A percentile compares a stretch with the other conserved stretches of the same genome.
These are phyloP conservation scores for Zygogramma bicolorata DNA, from an alignment of 2,888 invertebrate genomes.

Conservation along the genomic window DNA sequence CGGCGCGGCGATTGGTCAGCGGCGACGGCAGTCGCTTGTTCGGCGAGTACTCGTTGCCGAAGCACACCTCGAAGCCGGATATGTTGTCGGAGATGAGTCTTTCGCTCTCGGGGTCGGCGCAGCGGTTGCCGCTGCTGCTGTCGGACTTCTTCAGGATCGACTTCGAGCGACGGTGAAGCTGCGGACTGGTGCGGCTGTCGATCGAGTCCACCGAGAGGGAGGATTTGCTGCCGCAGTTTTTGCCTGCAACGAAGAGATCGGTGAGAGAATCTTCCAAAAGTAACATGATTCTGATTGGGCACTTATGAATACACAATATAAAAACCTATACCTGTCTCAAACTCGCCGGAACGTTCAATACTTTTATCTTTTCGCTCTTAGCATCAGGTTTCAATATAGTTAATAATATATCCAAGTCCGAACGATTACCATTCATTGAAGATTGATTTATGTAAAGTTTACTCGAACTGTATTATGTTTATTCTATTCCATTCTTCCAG, in stretches of 20 bases:
- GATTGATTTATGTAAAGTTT: too few species aligned
- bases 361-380: too few species aligned
- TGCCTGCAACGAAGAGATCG: constrained; percentile 62
- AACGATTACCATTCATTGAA: too few species aligned
- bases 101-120: constrained; percentile 80
- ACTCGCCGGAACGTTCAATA: too few species aligned
- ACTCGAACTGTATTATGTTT: too few species aligned
- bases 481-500: too few species aligned
- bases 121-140: constrained; percentile 67
- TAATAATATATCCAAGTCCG: too few species aligned
- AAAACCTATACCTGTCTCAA: too few species aligned
- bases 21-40: constrained; percentile 62
- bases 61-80: constrained; percentile 71
- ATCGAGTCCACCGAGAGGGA: constrained; percentile 79
- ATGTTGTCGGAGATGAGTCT: constrained; percentile 77
- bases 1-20: constrained; percentile 56
- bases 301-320: too few species aligned
- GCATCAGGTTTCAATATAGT: too few species aligned
- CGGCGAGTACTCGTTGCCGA: constrained; percentile 63
- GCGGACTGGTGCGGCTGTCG: constrained; percentile 72
- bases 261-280: too few species aligned
- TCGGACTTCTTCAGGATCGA: constrained; percentile 84
- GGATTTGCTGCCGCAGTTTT: constrained; percentile 74
- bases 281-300: too few species aligned
- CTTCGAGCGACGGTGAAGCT: constrained; percentile 77